Conservation (phyloP, 2,113 vertebrate species). For the Alexandromys fortis region DNA sequence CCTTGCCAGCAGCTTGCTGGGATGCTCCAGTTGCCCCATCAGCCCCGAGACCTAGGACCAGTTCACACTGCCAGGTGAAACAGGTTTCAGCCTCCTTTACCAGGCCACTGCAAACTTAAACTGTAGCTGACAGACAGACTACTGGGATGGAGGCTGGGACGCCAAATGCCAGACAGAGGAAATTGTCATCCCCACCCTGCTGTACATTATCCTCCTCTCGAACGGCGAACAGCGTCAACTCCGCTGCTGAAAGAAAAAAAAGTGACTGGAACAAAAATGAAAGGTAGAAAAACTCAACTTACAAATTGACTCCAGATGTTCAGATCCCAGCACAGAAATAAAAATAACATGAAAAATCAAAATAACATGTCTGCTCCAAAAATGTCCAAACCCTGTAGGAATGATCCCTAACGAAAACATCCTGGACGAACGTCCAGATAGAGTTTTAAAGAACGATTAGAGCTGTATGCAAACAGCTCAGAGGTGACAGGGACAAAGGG, state of each 20-base stretch:
- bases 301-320: conserved; percentile 22
- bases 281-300: background rate
- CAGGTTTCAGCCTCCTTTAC: background rate
- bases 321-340: background rate
- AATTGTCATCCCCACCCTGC: background rate
- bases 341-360: background rate
- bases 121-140: background rate
- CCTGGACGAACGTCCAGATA: background rate
- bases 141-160: no score
- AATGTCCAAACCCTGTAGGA: background rate
- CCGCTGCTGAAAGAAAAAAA: background rate
- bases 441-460: background rate
- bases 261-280: background rate
- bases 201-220: background rate
- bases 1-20: background rate
- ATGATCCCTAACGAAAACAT: background rate
- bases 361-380: background rate
- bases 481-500: background rate
- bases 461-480: background rate
- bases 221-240: background rate
- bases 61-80: background rate
- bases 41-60: background rate
- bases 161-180: background rate
- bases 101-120: background rate
- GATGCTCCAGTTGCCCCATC: background rate